Evolutionary conservation across 2,797 vertebrate genomes (phyloP).

Genomic region (Chaenodraco wilsoni): DNA sequence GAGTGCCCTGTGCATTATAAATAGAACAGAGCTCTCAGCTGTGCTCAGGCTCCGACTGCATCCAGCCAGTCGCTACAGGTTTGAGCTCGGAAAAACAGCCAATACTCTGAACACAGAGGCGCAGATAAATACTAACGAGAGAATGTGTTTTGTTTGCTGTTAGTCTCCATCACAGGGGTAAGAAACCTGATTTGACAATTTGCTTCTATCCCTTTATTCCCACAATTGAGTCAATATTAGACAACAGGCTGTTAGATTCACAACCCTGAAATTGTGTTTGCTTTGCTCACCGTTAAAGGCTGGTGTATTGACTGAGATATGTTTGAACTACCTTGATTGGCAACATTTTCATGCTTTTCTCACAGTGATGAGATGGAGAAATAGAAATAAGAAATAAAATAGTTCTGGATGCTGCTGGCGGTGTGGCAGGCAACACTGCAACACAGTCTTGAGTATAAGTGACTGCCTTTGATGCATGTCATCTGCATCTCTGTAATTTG

Average conservation of each 20-base stretch:
- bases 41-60: conserved; percentile 54
- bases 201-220: conserved; percentile 9
- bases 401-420: conserved; percentile 15
- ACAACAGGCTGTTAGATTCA: conserved; percentile 27
- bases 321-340: conserved; percentile 25
- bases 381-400: conserved; percentile 38
- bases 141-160: conserved; percentile 29
- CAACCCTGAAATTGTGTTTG: conserved; percentile 35
- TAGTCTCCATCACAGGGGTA: conserved; percentile 21
- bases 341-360: conserved; percentile 26
- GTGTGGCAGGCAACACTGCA: conserved; percentile 18
- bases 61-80: conserved; percentile 55
- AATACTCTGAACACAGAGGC: not conserved
- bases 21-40: conserved; percentile 73
- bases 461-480: conserved; percentile 50
- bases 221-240: conserved; percentile 31
- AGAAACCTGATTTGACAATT: conserved; percentile 35
- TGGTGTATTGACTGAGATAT: conserved; percentile 29
- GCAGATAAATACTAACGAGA: conserved; percentile 4
- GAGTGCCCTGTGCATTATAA: conserved; percentile 74
- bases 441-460: conserved; percentile 40
- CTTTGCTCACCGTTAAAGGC: conserved; percentile 30
- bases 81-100: conserved; percentile 41
- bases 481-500: conserved; percentile 59
- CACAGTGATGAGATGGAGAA: conserved; percentile 18